Conservation (phyloP, 2,797 vertebrate genomes). For the Eulemur albifrons region DNA sequence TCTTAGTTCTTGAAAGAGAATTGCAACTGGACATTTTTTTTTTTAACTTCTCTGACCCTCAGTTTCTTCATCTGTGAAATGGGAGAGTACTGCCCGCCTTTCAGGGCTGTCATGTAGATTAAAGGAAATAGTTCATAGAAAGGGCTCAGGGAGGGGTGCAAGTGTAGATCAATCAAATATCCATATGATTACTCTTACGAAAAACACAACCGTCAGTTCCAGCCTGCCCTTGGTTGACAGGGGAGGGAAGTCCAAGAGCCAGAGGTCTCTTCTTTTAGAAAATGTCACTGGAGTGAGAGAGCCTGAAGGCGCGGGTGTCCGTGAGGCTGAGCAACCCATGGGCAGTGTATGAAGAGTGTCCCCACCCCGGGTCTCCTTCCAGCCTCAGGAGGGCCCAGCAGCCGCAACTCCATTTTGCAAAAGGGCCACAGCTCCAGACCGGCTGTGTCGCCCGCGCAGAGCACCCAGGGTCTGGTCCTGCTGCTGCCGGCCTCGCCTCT, state of each 20-base stretch:
- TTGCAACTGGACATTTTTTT: too few species aligned
- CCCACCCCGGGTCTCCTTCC: background rate
- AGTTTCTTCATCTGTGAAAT: background rate
- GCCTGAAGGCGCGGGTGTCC: fast-evolving
- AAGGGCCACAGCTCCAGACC: background rate
- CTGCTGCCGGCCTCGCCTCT: background rate
- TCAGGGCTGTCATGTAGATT: background rate
- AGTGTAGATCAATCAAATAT: background rate
- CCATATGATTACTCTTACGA: background rate
- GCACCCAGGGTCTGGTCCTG: fast-evolving
- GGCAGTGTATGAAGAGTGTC: too few species aligned
- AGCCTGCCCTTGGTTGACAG: background rate
- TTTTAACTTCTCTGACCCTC: background rate
- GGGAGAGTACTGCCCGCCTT: background rate
- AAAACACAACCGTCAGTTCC: background rate
- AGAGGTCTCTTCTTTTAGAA: background rate
- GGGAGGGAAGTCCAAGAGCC: background rate
- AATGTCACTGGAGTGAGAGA: background rate
- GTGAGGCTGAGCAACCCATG: background rate
- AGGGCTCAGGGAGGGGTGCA: background rate
- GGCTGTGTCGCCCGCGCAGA: fast-evolving
- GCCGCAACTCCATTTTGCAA: too few species aligned
- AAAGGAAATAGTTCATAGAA: background rate
- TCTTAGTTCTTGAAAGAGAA: background rate
- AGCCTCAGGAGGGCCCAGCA: background rate